Conservation (phyloP, 30 jellyfish, hydroid and myxozoan genomes). For the Mastigias papua region DNA sequence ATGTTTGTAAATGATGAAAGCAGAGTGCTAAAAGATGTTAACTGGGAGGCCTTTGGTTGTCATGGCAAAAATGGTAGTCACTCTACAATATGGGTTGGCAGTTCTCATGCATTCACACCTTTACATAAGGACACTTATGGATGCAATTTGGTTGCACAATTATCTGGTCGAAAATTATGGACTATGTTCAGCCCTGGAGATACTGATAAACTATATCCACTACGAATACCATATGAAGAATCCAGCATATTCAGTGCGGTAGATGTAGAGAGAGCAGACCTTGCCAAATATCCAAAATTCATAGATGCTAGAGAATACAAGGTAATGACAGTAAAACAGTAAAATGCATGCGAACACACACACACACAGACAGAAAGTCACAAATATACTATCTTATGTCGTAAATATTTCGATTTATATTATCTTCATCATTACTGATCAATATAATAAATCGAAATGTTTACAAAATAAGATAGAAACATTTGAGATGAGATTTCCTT, state of each 20-base stretch:
- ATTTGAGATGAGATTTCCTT: too few relatives aligned
- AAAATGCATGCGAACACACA: too few relatives aligned
- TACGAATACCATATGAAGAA: slow-evolving; percentile 97
- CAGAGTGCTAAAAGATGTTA: slow-evolving; percentile 38
- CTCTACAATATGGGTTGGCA: slow-evolving; percentile 98
- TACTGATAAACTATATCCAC: slow-evolving; percentile 65
- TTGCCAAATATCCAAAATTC: slow-evolving; percentile 48
- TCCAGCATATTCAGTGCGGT: slow-evolving; percentile 84
- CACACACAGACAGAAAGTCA: too few relatives aligned
- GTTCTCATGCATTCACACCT: slow-evolving; percentile 90
- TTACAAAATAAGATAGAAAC: too few relatives aligned
- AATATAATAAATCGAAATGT: too few relatives aligned
- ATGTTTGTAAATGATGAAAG: slow-evolving; percentile 53
- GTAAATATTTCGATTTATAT: too few relatives aligned
- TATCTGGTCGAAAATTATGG: slow-evolving; percentile 90
- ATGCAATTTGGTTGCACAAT: slow-evolving; percentile 90
- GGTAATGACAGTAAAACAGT: too few relatives aligned
- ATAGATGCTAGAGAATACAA: slow-evolving; percentile 50
- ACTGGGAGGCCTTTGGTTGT: slow-evolving; percentile 89
- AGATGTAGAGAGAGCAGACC: slow-evolving; percentile 49
- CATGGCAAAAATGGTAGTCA: slow-evolving; percentile 75
- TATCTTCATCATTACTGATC: too few relatives aligned
- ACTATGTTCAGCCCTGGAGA: slow-evolving; percentile 75
- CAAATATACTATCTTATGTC: too few relatives aligned
- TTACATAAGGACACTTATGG: slow-evolving; percentile 97